Conservation (phyloP, 2,113 vertebrate genomes). For the Nesogale talazaci region DNA sequence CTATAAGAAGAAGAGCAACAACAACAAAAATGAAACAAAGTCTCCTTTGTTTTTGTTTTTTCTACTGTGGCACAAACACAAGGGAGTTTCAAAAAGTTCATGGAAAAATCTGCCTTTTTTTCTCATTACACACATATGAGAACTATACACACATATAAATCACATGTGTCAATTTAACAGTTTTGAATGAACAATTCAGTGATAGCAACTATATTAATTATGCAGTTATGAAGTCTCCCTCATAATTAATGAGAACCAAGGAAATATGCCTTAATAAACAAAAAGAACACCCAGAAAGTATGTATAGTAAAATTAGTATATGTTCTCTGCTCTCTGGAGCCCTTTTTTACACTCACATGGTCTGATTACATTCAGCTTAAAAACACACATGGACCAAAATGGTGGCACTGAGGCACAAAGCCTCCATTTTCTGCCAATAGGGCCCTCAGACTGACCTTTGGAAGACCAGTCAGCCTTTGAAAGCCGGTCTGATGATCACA, state of each 20-base stretch:
- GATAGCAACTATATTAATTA: not conserved
- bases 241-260: not conserved
- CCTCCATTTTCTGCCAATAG: not conserved
- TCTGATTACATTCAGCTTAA: not conserved
- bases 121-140: too few relatives aligned
- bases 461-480: not conserved
- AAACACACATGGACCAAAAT: not conserved
- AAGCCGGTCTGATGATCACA: not conserved
- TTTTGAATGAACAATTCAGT: not conserved
- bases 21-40: not conserved
- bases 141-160: too few relatives aligned
- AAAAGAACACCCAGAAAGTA: not conserved
- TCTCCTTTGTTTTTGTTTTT: too few relatives aligned
- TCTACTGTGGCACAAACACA: not conserved
- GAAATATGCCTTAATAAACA: slow-evolving; percentile 41
- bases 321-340: not conserved
- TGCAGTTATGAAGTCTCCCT: not conserved
- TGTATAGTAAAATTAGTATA: not conserved
- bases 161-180: not conserved
- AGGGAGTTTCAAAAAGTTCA: too few relatives aligned
- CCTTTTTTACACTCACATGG: not conserved
- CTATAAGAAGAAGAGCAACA: not conserved
- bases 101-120: too few relatives aligned
- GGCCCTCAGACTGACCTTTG: not conserved
- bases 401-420: not conserved